Conservation (phyloP, 2,888 invertebrate genomes). For the Heteromurus nitidus region DNA sequence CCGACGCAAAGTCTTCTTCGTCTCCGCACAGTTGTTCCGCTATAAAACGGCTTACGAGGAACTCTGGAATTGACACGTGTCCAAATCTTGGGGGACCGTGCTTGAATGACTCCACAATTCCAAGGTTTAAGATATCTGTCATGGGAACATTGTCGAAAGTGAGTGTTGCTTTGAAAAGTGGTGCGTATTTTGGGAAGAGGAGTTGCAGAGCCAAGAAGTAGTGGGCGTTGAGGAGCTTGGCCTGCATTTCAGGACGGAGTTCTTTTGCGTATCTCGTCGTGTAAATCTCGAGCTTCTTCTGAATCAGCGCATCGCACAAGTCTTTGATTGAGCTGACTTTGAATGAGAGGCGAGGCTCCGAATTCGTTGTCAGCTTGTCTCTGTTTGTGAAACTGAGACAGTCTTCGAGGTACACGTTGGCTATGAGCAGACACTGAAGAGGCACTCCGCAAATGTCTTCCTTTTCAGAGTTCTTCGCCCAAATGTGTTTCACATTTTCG, state of each 20-base stretch:
- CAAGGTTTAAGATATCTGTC: background rate
- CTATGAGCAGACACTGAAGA: background rate
- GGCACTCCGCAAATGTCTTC: slow-evolving; percentile 9
- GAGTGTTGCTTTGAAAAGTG: background rate
- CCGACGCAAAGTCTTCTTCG: too few species aligned
- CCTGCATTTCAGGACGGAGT: background rate
- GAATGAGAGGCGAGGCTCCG: background rate
- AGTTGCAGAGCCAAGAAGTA: background rate
- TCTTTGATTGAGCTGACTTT: background rate
- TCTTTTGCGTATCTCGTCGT: background rate
- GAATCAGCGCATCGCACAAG: background rate
- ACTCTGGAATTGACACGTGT: slow-evolving; percentile 8
- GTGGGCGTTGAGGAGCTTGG: background rate
- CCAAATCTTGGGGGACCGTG: background rate
- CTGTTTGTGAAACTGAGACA: background rate
- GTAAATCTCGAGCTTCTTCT: background rate
- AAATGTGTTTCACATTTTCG: background rate
- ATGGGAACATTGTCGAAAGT: too few species aligned
- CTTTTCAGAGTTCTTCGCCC: background rate
- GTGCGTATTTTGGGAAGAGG: background rate
- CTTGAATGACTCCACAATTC: background rate
- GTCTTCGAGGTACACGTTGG: background rate
- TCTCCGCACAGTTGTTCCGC: too few species aligned
- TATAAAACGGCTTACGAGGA: background rate
- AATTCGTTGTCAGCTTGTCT: background rate